phyloP scores from a whole-genome alignment of 2,797 vertebrate species.

The Cuniculus paca region DNA sequence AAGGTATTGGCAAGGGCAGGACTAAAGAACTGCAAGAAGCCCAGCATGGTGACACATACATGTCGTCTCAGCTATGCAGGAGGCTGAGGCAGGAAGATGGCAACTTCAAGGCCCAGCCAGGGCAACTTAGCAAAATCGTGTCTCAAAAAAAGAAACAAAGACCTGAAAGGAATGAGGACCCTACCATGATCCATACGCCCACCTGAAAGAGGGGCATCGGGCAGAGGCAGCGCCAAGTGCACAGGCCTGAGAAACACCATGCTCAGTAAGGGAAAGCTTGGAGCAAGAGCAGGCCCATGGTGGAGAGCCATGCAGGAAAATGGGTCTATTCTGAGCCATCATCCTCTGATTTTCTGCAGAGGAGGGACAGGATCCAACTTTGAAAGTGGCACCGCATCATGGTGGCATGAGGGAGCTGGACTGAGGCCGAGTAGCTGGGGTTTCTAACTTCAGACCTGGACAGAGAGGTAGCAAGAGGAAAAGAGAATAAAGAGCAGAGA shows the following conservation, averaged over 20 bases:
- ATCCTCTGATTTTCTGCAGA: not conserved
- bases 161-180: not conserved
- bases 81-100: not conserved
- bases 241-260: not conserved
- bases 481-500: not conserved
- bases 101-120: not conserved
- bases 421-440: not conserved
- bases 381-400: not conserved
- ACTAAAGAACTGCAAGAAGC: not conserved
- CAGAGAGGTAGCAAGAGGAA: not conserved
- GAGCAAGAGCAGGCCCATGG: not conserved
- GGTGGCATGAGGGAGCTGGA: not conserved
- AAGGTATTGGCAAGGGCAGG: not conserved
- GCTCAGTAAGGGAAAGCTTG: fast-evolving
- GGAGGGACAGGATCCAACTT: not conserved
- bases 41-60: not conserved
- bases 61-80: not conserved
- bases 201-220: not conserved
- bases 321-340: fast-evolving
- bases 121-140: not conserved
- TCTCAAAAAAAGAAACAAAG: not conserved
- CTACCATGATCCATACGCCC: not conserved
- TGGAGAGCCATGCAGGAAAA: not conserved
- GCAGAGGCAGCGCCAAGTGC: not conserved
- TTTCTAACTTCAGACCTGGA: not conserved